Conservation (phyloP, 2,797 vertebrate species). For the Diglossa cyanea region DNA sequence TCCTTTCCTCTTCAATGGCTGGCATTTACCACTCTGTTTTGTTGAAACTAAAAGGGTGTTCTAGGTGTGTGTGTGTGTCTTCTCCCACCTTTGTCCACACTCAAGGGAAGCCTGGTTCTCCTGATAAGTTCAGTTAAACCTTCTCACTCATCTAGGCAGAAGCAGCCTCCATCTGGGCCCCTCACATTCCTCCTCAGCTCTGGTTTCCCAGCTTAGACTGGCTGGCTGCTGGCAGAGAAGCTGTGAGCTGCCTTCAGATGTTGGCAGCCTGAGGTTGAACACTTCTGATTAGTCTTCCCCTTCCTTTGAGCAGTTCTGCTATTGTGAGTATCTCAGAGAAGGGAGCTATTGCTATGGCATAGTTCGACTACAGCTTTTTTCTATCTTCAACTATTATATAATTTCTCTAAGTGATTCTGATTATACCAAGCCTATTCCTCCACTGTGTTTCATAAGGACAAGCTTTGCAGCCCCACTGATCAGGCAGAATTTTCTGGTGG, state of each 20-base stretch:
- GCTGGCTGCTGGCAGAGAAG: not conserved
- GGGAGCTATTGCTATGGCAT: not conserved
- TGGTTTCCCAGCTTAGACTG: not conserved
- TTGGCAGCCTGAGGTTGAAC: not conserved
- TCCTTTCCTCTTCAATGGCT: not conserved
- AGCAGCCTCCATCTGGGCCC: slow-evolving; percentile 1
- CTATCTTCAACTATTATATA: not conserved
- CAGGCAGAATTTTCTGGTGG: not conserved
- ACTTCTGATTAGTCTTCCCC: not conserved
- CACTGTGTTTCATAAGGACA: not conserved
- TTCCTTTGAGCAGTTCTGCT: not conserved
- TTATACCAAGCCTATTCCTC: not conserved
- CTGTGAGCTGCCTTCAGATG: slow-evolving; percentile 11
- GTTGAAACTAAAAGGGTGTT: not conserved
- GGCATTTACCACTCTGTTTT: not conserved
- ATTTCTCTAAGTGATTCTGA: not conserved
- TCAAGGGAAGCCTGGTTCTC: not conserved
- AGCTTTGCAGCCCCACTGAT: not conserved
- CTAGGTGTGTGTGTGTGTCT: not conserved
- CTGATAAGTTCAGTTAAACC: not conserved
- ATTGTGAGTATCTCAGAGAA: not conserved
- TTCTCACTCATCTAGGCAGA: not conserved
- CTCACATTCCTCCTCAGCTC: not conserved
- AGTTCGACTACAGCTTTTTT: not conserved
- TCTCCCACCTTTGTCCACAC: not conserved